Percentiles rank a stretch among this genome's conserved stretches.
Evolutionary conservation across 2,888 invertebrate genomes (phyloP).

Genomic region (Aplocera efformata): DNA sequence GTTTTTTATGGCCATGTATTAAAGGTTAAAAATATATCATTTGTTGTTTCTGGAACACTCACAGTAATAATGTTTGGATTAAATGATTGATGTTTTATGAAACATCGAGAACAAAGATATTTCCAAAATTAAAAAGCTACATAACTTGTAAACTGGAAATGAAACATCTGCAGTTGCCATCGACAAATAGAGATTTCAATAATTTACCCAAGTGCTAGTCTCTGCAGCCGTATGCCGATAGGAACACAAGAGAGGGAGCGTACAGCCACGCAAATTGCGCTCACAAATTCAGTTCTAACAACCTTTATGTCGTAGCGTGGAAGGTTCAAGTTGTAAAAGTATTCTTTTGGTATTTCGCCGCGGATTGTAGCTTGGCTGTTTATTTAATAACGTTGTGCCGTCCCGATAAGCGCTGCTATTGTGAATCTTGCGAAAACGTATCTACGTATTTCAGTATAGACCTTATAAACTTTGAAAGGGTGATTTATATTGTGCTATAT

Average conservation of each 20-base stretch:
- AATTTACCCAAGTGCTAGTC: constrained; percentile 44
- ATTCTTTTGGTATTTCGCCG: constrained; percentile 10
- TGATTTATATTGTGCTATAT: constrained; percentile 23
- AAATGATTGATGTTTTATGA: no score
- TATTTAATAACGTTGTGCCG: constrained; percentile 71
- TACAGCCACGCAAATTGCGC: constrained; percentile 17
- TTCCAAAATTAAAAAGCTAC: constrained; percentile 5
- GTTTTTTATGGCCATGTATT: no score
- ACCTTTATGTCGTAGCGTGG: constrained; percentile 4
- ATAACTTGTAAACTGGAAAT: constrained; percentile 28
- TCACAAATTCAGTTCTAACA: constrained; percentile 1
- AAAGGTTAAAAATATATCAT: no score
- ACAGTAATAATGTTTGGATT: no score
- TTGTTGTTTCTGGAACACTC: no score
- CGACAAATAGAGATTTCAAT: constrained; percentile 49
- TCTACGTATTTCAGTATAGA: constrained; percentile 19
- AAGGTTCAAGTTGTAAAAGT: constrained; percentile 11
- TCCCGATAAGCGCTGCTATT: constrained; percentile 63
- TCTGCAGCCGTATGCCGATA: constrained; percentile 44
- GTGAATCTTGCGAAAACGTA: constrained; percentile 43
- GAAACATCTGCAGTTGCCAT: constrained; percentile 39
- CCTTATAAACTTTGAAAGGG: constrained; percentile 17
- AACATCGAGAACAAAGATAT: no score
- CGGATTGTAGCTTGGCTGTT: constrained; percentile 47
- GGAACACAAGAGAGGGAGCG: constrained; percentile 45